A percentile compares a stretch with the other conserved stretches of the same genome.
These are phyloP conservation scores for Tanaodytes sp. DNA, from an alignment of 2,888 invertebrate species.

Conservation along the genomic window DNA sequence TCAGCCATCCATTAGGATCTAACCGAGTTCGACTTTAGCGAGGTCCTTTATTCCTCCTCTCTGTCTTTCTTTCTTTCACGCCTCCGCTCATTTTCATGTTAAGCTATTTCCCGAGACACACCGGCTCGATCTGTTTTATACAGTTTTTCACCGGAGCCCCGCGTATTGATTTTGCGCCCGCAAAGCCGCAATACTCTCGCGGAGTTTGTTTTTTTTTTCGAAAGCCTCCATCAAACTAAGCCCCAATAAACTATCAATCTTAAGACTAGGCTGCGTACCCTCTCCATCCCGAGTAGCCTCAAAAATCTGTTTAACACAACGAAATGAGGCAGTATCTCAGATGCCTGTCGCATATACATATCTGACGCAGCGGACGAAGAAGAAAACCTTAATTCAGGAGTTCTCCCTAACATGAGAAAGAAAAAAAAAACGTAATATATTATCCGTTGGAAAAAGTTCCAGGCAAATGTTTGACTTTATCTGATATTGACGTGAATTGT, in stretches of 20 bases:
- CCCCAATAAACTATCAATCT: constrained; percentile 72
- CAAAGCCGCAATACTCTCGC: constrained; percentile 44
- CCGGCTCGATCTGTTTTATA: constrained; percentile 46
- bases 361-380: too few species aligned
- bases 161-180: constrained; percentile 54
- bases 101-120: constrained; percentile 60
- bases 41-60: constrained; percentile 25
- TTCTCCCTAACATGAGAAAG: too few species aligned
- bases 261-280: constrained; percentile 55
- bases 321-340: constrained; percentile 31
- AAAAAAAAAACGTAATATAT: too few species aligned
- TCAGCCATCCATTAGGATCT: constrained; percentile 62
- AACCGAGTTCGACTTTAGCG: constrained; percentile 46
- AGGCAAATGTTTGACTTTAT: not conserved
- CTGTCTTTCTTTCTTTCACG: constrained; percentile 26
- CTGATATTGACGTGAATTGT: not conserved
- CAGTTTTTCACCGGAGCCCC: constrained; percentile 25
- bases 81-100: constrained; percentile 64
- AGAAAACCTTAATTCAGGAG: constrained; percentile 12
- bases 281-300: constrained; percentile 16
- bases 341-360: too few species aligned
- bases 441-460: too few species aligned
- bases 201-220: constrained; percentile 59
- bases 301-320: constrained; percentile 38
- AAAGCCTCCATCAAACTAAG: constrained; percentile 71